Evolutionary conservation across 2,888 invertebrate genomes (phyloP).

Genomic region (Cantharis nigra): DNA sequence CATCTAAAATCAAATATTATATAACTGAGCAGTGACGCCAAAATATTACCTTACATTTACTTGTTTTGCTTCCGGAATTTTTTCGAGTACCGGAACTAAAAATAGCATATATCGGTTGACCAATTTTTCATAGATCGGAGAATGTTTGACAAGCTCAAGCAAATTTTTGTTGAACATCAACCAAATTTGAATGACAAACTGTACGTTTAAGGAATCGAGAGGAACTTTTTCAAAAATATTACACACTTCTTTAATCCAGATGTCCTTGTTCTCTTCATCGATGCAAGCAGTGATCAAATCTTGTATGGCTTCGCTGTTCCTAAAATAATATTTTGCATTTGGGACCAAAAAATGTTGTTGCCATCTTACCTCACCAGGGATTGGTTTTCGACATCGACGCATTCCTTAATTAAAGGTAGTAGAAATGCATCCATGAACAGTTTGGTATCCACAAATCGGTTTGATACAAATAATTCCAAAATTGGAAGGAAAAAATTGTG

Average conservation of each 20-base stretch:
- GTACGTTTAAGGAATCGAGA: neutral
- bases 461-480: conserved; percentile 14
- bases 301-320: neutral
- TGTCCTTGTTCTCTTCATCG: neutral
- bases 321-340: neutral
- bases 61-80: neutral
- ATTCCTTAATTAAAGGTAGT: conserved; percentile 8
- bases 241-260: conserved; percentile 5
- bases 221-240: neutral
- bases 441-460: conserved; percentile 2
- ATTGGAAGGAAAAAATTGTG: conserved; percentile 4
- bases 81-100: neutral
- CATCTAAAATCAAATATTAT: neutral
- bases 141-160: neutral
- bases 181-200: neutral
- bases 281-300: neutral
- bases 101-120: neutral
- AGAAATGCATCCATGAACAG: neutral
- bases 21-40: neutral
- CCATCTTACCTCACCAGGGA: neutral
- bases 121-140: neutral
- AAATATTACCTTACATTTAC: neutral
- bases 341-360: neutral
- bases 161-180: neutral
- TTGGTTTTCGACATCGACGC: neutral